Base-by-base conservation (phyloP, 2,797 vertebrate genomes). In the Antrozous pallidus region DNA sequence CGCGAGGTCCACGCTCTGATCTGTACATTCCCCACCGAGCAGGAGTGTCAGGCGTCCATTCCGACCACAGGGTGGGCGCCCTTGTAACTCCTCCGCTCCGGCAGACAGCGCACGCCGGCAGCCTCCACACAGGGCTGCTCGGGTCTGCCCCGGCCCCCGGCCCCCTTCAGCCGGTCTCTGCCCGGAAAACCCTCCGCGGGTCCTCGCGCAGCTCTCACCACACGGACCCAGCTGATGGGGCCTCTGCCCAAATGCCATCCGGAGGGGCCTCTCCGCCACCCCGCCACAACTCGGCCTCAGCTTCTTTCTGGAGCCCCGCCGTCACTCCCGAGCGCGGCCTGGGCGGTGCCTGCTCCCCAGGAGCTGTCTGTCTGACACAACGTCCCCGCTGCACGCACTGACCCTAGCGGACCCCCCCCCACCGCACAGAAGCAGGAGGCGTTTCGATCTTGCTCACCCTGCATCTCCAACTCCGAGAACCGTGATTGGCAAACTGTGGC, bases 191-290 rank as follows among this genome's bases (percentile, higher is more conserved):
- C 58, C 3, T 56, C 42, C 69, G 4, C 9, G 2, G 33, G 18
- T 2, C 36, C 42, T 74, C 38, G 1, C 22, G 10, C 4, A 45
- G 47, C 24, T 61, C 33, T 70, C 5, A 4, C 11, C 31, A 6
- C 0, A 1, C 24, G 8, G 20, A 28, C 24, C 9, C 16, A 13
- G 6, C 65, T 9, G 33, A 42, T 2, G 31, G 11, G 58, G 33
- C 36, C 54, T 16, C 56, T 36, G 71, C 6, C 42, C 18, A 77
- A 67, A 69, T 7, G 33, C 47, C 69, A 73, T 18, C 58, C 24
- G 28, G 36, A 47, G 45, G 22, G 49, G 58, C 20, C 5, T 28
- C 18, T 49, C 65, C 11, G 28, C 36, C 9, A 22, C 5, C 5
- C 5, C 9, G 79, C 16, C 18, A 36, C 24, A 82, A 75, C 9